A percentile compares a stretch with the other conserved stretches of the same genome.
Conservation (phyloP, 2,888 invertebrate species). For the Ceriagrion tenellum region DNA sequence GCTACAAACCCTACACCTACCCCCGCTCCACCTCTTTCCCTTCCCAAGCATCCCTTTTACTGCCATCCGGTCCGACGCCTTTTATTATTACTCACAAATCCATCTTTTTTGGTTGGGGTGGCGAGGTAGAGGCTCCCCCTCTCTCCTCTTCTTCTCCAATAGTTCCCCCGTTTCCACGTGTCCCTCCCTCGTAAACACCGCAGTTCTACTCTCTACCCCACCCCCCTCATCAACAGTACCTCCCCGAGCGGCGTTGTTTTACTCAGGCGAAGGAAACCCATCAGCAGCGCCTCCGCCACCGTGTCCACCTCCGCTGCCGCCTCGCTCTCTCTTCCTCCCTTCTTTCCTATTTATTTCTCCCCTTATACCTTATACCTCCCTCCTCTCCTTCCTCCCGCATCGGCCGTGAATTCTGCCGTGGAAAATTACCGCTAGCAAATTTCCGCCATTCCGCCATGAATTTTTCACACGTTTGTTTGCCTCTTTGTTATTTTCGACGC, state of each 20-base stretch:
- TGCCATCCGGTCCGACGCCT: background rate
- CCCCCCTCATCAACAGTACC: too few relatives aligned
- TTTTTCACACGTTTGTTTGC: background rate
- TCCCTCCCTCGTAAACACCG: background rate
- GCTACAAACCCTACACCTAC: background rate
- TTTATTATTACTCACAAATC: background rate
- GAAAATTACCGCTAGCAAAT: conserved; percentile 10
- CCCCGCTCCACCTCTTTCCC: background rate
- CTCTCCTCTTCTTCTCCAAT: background rate
- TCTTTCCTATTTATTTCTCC: background rate
- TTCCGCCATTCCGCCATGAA: background rate
- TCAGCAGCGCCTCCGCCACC: background rate
- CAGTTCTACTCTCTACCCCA: background rate
- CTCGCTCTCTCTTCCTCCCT: background rate
- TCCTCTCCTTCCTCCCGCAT: background rate
- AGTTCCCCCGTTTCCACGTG: background rate
- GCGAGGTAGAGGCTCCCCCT: background rate
- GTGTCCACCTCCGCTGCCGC: background rate
- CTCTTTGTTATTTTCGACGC: too few relatives aligned
- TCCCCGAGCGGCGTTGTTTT: background rate
- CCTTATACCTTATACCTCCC: too few relatives aligned
- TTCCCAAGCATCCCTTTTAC: background rate
- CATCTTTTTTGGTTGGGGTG: background rate
- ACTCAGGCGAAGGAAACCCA: background rate
- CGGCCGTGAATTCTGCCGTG: background rate